Evolutionary conservation across 2,797 vertebrate species (phyloP).

Genomic region (Xerus rutilus): DNA sequence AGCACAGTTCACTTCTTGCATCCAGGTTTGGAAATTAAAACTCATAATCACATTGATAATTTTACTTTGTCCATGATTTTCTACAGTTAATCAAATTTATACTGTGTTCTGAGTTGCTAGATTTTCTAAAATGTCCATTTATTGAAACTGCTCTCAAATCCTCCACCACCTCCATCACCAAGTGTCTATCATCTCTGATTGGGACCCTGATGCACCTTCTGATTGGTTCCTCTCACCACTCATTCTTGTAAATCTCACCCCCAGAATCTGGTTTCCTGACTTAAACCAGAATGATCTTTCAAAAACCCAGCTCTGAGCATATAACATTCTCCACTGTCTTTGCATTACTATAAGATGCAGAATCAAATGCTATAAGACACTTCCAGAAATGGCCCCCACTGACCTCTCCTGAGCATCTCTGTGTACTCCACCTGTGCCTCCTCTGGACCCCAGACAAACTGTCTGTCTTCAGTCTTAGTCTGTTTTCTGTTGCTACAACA

Average conservation of each 20-base stretch:
- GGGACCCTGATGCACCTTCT: not conserved
- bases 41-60: not conserved
- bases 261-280: not conserved
- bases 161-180: not conserved
- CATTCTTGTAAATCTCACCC: not conserved
- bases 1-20: constrained; percentile 34
- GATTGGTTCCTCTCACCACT: not conserved
- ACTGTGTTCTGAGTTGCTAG: not conserved
- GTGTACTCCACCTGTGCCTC: not conserved
- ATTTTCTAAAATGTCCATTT: constrained; percentile 46
- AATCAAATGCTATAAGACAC: not conserved
- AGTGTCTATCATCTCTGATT: not conserved
- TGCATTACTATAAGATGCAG: not conserved
- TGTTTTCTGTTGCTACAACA: not conserved
- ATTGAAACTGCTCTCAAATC: not conserved
- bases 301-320: not conserved
- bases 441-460: not conserved
- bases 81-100: not conserved
- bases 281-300: constrained; percentile 46
- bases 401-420: not conserved
- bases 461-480: not conserved
- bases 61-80: not conserved
- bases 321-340: not conserved
- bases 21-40: constrained; percentile 31
- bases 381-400: not conserved